Percentiles rank a stretch among this genome's conserved stretches.
Conservation (phyloP, 2,797 vertebrate genomes). For the Hippocampus kuda region DNA sequence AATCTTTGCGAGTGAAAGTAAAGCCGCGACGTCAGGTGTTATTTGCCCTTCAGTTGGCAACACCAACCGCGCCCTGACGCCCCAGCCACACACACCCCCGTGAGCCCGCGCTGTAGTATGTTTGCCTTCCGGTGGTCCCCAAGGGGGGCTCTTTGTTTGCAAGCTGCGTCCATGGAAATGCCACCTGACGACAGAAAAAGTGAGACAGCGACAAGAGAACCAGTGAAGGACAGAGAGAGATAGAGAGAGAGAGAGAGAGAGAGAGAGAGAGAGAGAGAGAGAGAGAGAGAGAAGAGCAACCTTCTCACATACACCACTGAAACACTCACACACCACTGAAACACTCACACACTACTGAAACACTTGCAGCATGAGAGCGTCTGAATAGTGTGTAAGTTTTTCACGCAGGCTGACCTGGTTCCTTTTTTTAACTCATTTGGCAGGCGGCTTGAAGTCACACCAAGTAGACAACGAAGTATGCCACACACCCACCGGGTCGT, state of each 20-base stretch:
- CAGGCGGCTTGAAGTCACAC: not conserved
- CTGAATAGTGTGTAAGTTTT: too few species aligned
- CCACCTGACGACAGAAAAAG: constrained; percentile 7
- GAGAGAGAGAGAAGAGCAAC: not conserved
- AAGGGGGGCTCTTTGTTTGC: constrained; percentile 48
- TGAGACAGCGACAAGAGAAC: not conserved
- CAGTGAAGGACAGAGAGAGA: not conserved
- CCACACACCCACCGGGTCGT: not conserved
- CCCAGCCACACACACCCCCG: constrained; percentile 4
- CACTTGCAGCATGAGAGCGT: too few species aligned
- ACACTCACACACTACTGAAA: too few species aligned
- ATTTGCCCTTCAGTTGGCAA: not conserved
- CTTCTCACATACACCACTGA: too few species aligned
- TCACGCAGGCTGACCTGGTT: not conserved
- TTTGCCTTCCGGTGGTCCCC: constrained; percentile 27
- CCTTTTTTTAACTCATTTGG: not conserved
- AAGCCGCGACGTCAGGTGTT: not conserved
- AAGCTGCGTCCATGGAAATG: constrained; percentile 54
- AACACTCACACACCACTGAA: too few species aligned
- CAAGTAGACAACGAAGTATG: not conserved
- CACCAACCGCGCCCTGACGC: not conserved
- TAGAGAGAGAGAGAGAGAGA: not conserved
- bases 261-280: too few species aligned
- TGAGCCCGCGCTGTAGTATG: constrained; percentile 19
- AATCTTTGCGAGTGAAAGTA: not conserved